Base-by-base conservation (phyloP, 2,888 invertebrate genomes). In the Ypsolopha sequella region DNA sequence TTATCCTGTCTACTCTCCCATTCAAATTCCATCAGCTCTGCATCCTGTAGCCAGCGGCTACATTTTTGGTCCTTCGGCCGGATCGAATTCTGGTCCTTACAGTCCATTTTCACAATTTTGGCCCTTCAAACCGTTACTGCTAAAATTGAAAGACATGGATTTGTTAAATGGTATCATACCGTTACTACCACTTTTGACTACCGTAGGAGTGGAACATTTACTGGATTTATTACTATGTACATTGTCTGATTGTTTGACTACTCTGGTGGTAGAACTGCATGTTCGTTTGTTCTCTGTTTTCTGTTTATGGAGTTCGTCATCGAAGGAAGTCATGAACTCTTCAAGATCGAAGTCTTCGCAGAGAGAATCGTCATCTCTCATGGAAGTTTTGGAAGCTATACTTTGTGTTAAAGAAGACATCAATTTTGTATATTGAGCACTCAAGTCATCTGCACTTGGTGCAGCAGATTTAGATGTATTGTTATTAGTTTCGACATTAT, bases 301-400 rank as follows among this genome's bases (percentile, higher is more conserved):
- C 60, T 80, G 80, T 65, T 80, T 86, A 58, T 73, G 65, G 52
- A 84, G 82, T 65, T 91, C 89, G 60, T 91, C 91, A 59, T 91
- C 91, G 66, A 91, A 91, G 56, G 91, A 89, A 59, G 89, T 89
- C 76, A 91, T 89, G 64, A 92, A 88, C 71, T 92, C 91, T 65
- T 92, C 92, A 56, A 86, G 74, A 68, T 86, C 86, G 58, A 91
- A 90, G 66, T 90, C 90, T 68, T 89, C 89, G 59, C 89, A 89
- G 35, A 90, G 75, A 60, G 88, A 84, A 60, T 87, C 85, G 51
- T 87, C 84, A 55, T 87, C 87, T 66, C 81, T 79, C 33, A 74
- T 70, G 3, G 86, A 81, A 57, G 76, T 71, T 65, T 87, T 84
- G 38, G 85, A 86, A 50, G 76, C 72, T 64, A 84, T 76, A 57